Conservation (phyloP, 2,797 vertebrate genomes). For the Silurus lanzhouensis region DNA sequence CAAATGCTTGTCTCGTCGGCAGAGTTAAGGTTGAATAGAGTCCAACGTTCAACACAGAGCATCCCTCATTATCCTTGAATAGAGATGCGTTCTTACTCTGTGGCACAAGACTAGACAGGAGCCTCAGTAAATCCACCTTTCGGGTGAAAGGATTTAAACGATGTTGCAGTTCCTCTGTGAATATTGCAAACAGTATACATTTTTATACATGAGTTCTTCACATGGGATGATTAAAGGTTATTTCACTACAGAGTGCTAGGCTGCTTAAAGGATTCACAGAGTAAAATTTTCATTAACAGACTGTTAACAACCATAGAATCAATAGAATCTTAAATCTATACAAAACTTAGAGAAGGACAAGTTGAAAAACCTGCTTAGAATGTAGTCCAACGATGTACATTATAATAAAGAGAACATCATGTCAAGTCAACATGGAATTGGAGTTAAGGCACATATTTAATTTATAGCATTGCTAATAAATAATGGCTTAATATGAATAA, state of each 20-base stretch:
- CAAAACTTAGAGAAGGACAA: neutral
- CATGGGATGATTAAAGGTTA: neutral
- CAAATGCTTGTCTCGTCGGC: slow-evolving; percentile 71
- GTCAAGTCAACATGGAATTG: neutral
- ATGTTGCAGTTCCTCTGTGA: slow-evolving; percentile 42
- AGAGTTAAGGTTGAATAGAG: slow-evolving; percentile 75
- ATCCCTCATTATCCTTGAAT: slow-evolving; percentile 61
- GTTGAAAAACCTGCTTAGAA: neutral
- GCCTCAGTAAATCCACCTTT: slow-evolving; percentile 76
- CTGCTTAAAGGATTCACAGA: no score
- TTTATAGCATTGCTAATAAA: neutral
- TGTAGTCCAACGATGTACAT: neutral
- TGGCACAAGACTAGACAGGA: slow-evolving; percentile 55
- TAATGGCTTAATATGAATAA: neutral
- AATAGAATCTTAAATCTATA: neutral
- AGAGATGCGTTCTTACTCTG: slow-evolving; percentile 71
- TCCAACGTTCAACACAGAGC: slow-evolving; percentile 71
- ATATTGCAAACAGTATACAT: neutral
- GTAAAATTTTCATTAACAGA: no score
- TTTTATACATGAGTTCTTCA: neutral
- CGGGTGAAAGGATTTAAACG: slow-evolving; percentile 59
- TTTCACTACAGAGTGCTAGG: neutral
- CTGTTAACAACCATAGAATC: no score
- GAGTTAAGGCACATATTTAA: neutral
- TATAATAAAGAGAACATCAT: neutral